Evolutionary conservation across 2,113 vertebrate species (phyloP), one percentile per base, ranked within the genome.

Genomic region (Heterotilapia buettikoferi): DNA sequence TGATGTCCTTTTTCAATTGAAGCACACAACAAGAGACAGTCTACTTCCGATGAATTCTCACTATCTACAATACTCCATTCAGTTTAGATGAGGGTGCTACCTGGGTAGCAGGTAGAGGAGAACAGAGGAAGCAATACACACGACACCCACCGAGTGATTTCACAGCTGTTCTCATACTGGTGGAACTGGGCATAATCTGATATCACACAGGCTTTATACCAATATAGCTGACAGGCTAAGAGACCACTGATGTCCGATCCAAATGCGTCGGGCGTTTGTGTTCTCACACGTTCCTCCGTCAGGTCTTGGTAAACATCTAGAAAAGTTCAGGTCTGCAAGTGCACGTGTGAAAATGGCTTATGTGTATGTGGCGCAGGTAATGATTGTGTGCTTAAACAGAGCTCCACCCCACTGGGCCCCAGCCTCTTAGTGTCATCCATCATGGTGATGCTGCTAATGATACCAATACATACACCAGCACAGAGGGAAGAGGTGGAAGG

Each of bases 361-460:
- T 73, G 87, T 88, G 76, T 81, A 61, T 63, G 85, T 36, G 78
- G 31, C 50, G 47, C 63, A 86, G 84, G 86, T 94, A 94, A 93
- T 94, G 87, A 92, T 88, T 87, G 90, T 80, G 82, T 84, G 84
- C 84, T 95, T 84, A 92, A 79, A 78, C 59, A 86, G 80, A 86
- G 88, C 89, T 88, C 90, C 84, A 88, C 85, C 86, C 83, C 56
- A 33, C 63, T 86, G 87, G 82, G 68, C 59, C 57, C 73, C 50
- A 88, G 88, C 63, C 80, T 86, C 88, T 90, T 84, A n/a, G 81
- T 63, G 57, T 61, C 94, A 94, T 96, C 94, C 91, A 94, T 96
- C 94, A 95, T 86, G 80, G 85, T 76, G 84, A 63, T 31, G 90
- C 86, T 84, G 82, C 91, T 95, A 93, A 95, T 94, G 93, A 93